Base-by-base conservation (phyloP, 2,888 invertebrate species). In the Nomada goodeniana region DNA sequence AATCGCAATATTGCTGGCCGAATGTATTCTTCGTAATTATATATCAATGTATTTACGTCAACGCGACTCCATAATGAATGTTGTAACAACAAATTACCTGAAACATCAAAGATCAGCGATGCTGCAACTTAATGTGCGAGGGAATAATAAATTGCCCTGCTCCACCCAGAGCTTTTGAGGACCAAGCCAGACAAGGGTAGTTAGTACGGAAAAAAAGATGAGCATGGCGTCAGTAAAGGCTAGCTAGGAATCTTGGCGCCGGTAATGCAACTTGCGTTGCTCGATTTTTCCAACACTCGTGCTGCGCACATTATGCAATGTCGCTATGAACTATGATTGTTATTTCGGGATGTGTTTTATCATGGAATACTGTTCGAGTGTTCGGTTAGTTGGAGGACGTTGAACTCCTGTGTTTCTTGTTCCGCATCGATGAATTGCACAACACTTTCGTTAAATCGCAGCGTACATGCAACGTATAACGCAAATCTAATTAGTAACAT, bases 341-440 rank as follows among this genome's bases (percentile, higher is more conserved):
- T 90, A 90, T 90, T 90, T 89, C 79, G 83, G 86, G 87, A 84
- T 72, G 72, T 70, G 80, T 82, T 87, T 88, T 83, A 80, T 80
- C 59, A 55, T 59, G 50, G 59, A 20, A 64, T 80, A 67, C 73
- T 59, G 73, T 78, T 79, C 59, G 67, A 86, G 74, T 80, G 75
- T 83, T 82, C 77, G n/a, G 80, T 76, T 81, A 73, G 57, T 80
- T 84, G 77, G 72, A 86, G 65, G 77, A 63, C 67, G 7, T 36
- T 47, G 26, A 47, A 65, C 42, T 4, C 15, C 2, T 44, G 52
- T 29, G n/a, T 59, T 42, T 4, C 59, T 20, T 11, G 23, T 63
- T 13, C 44, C 23, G 26, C 36, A 36, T 29, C 64, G 23, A 47
- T 26, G 23, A 55, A 72, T 72, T 53, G 64, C 69, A 23, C 3